A percentile compares a stretch with the other conserved stretches of the same genome.
Evolutionary conservation across 2,113 vertebrate genomes (phyloP).

Genomic region (Coryphaenoides rupestris): DNA sequence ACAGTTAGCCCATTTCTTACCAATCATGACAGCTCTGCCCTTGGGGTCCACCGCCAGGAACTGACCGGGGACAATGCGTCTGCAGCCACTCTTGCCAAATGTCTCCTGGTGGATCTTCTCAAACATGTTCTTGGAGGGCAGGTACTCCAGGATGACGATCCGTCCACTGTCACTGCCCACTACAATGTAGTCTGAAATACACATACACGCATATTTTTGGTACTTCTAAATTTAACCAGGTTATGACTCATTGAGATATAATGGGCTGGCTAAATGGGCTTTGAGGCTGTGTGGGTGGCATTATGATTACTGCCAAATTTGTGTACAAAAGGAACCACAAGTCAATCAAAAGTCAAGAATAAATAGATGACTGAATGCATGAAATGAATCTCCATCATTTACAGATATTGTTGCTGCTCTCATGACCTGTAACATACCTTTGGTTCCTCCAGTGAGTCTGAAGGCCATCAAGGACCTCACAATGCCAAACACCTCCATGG

Average conservation of each 20-base stretch:
- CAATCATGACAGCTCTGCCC: constrained; percentile 97
- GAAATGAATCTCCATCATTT: too few relatives aligned
- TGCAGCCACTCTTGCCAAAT: constrained; percentile 95
- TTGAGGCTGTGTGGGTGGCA: too few relatives aligned
- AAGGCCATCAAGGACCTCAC: constrained; percentile 97
- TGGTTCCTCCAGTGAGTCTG: constrained; percentile 92
- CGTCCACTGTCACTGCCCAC: constrained; percentile 95
- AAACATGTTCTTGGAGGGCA: constrained; percentile 95
- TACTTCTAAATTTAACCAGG: too few relatives aligned
- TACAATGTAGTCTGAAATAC: constrained; percentile 87
- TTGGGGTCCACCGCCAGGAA: constrained; percentile 97
- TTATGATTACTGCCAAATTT: too few relatives aligned
- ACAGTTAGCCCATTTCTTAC: constrained; percentile 70
- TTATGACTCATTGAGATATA: too few relatives aligned
- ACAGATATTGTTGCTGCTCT: too few relatives aligned
- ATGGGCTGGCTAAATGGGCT: too few relatives aligned
- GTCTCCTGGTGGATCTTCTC: constrained; percentile 99
- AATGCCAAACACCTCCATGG: constrained; percentile 94
- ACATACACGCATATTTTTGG: not conserved
- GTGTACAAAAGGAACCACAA: too few relatives aligned
- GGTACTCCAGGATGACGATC: constrained; percentile 97
- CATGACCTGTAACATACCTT: constrained; percentile 60
- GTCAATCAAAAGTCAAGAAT: too few relatives aligned
- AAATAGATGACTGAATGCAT: too few relatives aligned
- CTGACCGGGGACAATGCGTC: constrained; percentile 97